Evolutionary conservation across 2,888 invertebrate genomes (phyloP), one percentile per base, ranked within the genome.

Genomic region (Morpho deidamia): DNA sequence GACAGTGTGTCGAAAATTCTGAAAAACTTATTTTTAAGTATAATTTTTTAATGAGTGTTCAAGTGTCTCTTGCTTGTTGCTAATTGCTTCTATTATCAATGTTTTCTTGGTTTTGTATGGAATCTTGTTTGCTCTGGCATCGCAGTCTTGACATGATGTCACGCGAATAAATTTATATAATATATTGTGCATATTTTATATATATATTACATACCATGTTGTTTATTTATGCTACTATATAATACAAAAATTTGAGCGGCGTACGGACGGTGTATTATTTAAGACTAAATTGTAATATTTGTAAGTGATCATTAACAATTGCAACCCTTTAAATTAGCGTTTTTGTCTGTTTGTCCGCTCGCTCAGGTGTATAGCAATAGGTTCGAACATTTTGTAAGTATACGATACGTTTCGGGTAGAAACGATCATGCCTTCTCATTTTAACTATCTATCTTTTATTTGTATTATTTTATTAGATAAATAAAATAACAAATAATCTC

Each of bases 361-460:
- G 72, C 83, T 74, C 82, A 84, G 85, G 81, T 77, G 81, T 79
- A 71, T 83, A 83, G 81, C 82, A 65, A 79, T 83, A 81, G 81
- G 78, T 70, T 74, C 72, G 61, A 68, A 68, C 64, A 72, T 70
- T 66, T 76, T 74, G 85, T 85, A 82, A 85, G 85, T 85, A 84
- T 75, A 70, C 62, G 66, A 68, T 58, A 68, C 64, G 68, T 67
- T 70, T 63, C 69, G 69, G 68, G 61, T 72, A 71, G 71, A 64
- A 60, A 62, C 57, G 63, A 56, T 63, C 61, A 60, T 65, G 61
- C 62, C 62, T 61, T 65, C 56, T 57, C 55, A 62, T 60, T 61
- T 49, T 56, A 45, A 39, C 51, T 53, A 50, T 56, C 53, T 53
- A 51, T 44, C 51, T 60, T 56, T 51, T 51, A 51, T 55, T 42